phyloP scores from a whole-genome alignment of 2,888 invertebrate species.

The Cosmopolites sordidus region DNA sequence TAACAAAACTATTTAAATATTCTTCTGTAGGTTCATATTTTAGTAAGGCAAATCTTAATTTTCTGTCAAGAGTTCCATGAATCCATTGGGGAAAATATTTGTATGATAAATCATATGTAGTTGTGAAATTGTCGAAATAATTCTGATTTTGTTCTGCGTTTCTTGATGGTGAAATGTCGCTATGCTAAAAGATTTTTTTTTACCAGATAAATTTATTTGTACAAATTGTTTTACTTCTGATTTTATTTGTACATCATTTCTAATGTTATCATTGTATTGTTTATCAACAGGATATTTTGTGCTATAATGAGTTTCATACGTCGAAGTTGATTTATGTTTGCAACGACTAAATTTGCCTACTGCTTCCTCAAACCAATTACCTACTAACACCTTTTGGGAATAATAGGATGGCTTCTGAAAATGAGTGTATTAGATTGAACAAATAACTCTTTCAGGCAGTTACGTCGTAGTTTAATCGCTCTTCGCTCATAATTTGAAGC shows the following conservation, averaged over 20 bases:
- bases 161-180: constrained; percentile 43
- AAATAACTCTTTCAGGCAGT: no score
- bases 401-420: constrained; percentile 31
- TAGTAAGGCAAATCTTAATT: constrained; percentile 48
- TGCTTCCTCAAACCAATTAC: constrained; percentile 35
- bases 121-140: constrained; percentile 51
- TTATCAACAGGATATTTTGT: constrained; percentile 21
- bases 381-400: constrained; percentile 30
- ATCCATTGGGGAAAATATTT: constrained; percentile 53
- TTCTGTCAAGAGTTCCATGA: constrained; percentile 46
- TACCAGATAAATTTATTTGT: no score
- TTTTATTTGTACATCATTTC: constrained; percentile 25
- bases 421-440: no score
- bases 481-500: background rate
- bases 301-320: constrained; percentile 28
- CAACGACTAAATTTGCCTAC: constrained; percentile 26
- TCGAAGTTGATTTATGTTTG: constrained; percentile 25
- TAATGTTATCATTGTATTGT: constrained; percentile 17
- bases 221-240: constrained; percentile 25
- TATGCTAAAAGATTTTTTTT: constrained; percentile 45
- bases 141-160: constrained; percentile 50
- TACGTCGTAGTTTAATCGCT: constrained; percentile 4
- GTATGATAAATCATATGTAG: constrained; percentile 54
- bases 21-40: constrained; percentile 49
- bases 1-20: constrained; percentile 45